Evolutionary conservation across 2,113 vertebrate species (phyloP), one percentile per base, ranked within the genome.

Genomic region (Mus musculus): DNA sequence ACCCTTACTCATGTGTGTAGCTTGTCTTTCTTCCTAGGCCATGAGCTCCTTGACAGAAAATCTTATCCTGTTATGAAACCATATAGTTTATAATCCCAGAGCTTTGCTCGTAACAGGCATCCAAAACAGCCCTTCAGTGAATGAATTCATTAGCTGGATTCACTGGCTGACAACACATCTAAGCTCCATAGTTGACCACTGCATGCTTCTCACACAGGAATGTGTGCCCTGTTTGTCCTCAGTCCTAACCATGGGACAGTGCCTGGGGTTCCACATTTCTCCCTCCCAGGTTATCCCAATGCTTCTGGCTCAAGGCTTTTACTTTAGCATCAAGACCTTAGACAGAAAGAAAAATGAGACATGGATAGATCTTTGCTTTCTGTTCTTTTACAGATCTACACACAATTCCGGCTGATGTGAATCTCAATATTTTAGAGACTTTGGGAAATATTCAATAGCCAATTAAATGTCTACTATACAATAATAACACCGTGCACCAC

Each of bases 361-460:
- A 76, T 22, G 56, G 85, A 90, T 92, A 92, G 91, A 88, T 90
- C 54, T 94, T 94, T 88, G 63, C 26, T 91, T 95, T 75, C 26
- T n/a, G 36, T 87, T n/a, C 19, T 90, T 95, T 88, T 86, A 10
- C 56, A 84, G 24, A 95, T 49, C 28, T 84, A 91, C 13, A 36
- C 46, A 77, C 10, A 71, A 52, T 86, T 95, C 77, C 67, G 96
- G 88, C 49, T 82, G 77, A 86, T 95, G 49, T 46, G 42, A 92
- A 33, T 96, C 46, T 95, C 87, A 61, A 16, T 30, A 72, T 73
- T 59, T 93, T 42, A 73, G 54, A 96, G 95, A 90, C 80, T 36
- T 95, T 97, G 30, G 90, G 95, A 95, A 95, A 91, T 86, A 77
- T 78, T 93, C 96, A 93, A 89, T 77, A 90, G 93, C 88, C 94